phyloP scores from a whole-genome alignment of 2,797 vertebrate species.

The Ataeniobius toweri region DNA sequence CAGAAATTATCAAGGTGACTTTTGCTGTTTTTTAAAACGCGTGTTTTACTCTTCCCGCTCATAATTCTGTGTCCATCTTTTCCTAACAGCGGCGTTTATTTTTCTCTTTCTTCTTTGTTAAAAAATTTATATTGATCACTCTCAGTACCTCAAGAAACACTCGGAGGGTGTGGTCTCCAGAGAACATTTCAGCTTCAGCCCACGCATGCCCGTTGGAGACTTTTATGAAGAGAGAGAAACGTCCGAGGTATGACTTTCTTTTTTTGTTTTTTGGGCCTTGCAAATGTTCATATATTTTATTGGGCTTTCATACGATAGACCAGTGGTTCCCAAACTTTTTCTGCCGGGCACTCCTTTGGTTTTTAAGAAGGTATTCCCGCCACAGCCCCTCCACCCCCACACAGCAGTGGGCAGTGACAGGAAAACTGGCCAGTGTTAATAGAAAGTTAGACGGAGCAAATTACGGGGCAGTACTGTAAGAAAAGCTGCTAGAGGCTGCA shows the following conservation, averaged over 20 bases:
- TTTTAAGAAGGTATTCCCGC: too few species aligned
- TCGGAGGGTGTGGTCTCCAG: conserved; percentile 86
- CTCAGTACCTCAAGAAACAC: conserved; percentile 91
- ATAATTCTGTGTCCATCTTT: not conserved
- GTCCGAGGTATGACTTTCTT: conserved; percentile 81
- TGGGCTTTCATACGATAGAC: not conserved
- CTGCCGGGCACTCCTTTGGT: too few species aligned
- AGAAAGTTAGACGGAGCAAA: too few species aligned
- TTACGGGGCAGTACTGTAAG: not conserved
- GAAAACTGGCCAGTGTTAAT: too few species aligned
- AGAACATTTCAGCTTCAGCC: conserved; percentile 98
- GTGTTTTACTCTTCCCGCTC: not conserved
- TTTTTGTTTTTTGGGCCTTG: not conserved
- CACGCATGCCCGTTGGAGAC: conserved; percentile 96
- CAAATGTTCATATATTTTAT: not conserved
- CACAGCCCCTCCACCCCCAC: too few species aligned
- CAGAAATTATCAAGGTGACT: conserved; percentile 94
- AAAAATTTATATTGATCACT: not conserved
- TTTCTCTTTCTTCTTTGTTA: not conserved
- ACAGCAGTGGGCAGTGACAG: too few species aligned
- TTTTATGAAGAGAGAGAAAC: conserved; percentile 94
- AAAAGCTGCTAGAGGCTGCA: not conserved
- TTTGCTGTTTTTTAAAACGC: not conserved
- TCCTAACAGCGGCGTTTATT: not conserved
- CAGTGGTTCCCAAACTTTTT: not conserved